Base-by-base conservation (phyloP, 2,888 invertebrate genomes). In the Lottia gigantea region DNA sequence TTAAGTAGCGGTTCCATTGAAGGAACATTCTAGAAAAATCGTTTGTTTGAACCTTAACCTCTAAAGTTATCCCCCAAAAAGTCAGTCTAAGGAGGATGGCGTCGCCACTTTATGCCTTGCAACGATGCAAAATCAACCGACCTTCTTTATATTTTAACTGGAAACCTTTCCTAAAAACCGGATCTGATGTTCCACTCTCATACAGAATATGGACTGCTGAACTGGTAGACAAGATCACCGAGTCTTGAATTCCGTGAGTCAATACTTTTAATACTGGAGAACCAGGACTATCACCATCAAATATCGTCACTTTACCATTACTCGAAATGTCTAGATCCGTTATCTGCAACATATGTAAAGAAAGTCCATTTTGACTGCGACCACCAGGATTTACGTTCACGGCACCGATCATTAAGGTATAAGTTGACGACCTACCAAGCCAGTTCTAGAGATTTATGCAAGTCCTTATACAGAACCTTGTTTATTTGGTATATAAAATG, bases 241-340 rank as follows among this genome's bases (percentile, higher is more conserved):
- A 92, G 78, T 92, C 92, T 0, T 92, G 19, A 12, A 25, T 49
- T 47, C 47, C 63, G 12, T 63, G 47, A 91, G 71, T 94, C 72
- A 97, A 90, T 81, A 93, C 91, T 2, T 95, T 95, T 70, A 98
- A 92, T 64, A 94, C 92, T 73, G 94, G 92, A 84, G 94, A 94
- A 86, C 94, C 94, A 15, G 98, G 95, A 0, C 93, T 92, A 70
- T 94, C 92, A 4, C 98, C 98, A 88, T 98, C 97, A 77, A 97
- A 93, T 67, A 98, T 92, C 2, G 96, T 91, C 74, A 98, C 92
- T 82, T 93, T 95, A 88, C 98, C 98, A 78, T 83, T 83, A 55
- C 85, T 79, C 72, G 89, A 88, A 45, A 89, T 79, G 68, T 88
- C 86, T 45, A 88, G 72, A 70, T 88, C 86, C 47, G 84, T 79